Base-by-base conservation (phyloP, 2,888 invertebrate genomes). In the Sarcophaga caerulescens region DNA sequence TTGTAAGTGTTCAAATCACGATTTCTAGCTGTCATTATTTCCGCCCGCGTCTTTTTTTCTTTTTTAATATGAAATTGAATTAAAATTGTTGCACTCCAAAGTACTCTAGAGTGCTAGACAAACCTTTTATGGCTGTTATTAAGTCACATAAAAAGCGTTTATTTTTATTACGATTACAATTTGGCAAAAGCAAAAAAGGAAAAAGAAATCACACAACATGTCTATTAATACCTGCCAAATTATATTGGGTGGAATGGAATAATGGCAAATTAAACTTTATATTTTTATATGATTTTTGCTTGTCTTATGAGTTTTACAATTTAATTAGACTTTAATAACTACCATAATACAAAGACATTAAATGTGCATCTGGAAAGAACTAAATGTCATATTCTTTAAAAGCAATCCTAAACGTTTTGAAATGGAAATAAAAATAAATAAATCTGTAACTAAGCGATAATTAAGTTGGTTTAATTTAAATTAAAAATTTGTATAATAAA, bases 1-100 rank as follows among this genome's bases (percentile, higher is more conserved):
- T 85, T 82, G 87, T 70, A 70, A 80, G 69, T 57, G 65, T 69
- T 35, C 73, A 82, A 82, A 84, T 81, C 87, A 85, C 87, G 84
- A 85, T 77, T 85, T 70, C 11, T 59, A 62, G 21, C 45, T 25
- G 65, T 81, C 65, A 81, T 81, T 86, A 79, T 87, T 80, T 87
- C 81, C 83, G 85, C 85, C 82, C 83, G 68, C 80, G 63, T 69
- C 45, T 79, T 65, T 80, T 52, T 25, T 60, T 73, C 14, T 52
- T 47, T 11, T 47, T 52, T 52, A 5, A 52, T 14, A 52, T 52
- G 4, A 52, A 52, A 52, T 52, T 52, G 52, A 14, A 52, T 14
- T 52, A 52, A 52, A 52, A 52, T 52, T 52, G 17, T 52, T 52
- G 14, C 52, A 52, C 52, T 17, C 1, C 17, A 35, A 47, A 52